These are phyloP conservation scores for Chlorops oryzae DNA, from an alignment of 1,140 invertebrate species.

Conservation along the genomic window DNA sequence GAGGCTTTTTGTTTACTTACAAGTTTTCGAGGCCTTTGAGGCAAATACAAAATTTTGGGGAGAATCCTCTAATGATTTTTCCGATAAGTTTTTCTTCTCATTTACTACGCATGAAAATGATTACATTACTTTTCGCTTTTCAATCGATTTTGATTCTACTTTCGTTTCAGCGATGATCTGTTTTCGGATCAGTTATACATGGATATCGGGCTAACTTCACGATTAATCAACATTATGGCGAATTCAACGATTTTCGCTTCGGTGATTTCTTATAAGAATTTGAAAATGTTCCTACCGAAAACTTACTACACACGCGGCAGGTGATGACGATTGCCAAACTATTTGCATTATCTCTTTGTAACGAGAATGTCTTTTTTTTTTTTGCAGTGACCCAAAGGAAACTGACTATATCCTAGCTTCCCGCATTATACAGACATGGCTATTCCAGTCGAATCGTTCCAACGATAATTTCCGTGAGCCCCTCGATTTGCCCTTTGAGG, in stretches of 20 bases:
- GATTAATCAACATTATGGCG: constrained; percentile 41
- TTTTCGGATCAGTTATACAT: constrained; percentile 47
- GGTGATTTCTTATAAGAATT: constrained; percentile 53
- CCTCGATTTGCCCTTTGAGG: constrained; percentile 39
- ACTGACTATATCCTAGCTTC: constrained; percentile 62
- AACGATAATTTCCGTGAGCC: constrained; percentile 40
- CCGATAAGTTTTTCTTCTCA: too few species aligned
- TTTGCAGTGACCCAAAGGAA: constrained; percentile 57
- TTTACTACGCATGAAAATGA: too few species aligned
- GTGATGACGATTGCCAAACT: constrained; percentile 25
- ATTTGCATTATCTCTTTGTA: background rate
- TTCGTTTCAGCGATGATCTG: constrained; percentile 35
- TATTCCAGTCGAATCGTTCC: constrained; percentile 45
- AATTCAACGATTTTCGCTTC: constrained; percentile 46
- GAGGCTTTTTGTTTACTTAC: too few species aligned
- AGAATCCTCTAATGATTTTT: too few species aligned
- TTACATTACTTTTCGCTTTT: background rate
- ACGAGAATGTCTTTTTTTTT: constrained; percentile 2
- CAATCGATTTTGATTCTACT: constrained; percentile 1
- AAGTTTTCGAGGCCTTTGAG: too few species aligned
- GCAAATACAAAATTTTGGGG: too few species aligned
- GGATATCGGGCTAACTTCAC: constrained; percentile 38
- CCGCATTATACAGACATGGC: constrained; percentile 53
- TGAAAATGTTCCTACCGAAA: constrained; percentile 52
- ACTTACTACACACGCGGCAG: constrained; percentile 49